These are phyloP conservation scores for Spilosoma lubricipeda DNA, from an alignment of 2,888 invertebrate genomes.

Conservation along the genomic window DNA sequence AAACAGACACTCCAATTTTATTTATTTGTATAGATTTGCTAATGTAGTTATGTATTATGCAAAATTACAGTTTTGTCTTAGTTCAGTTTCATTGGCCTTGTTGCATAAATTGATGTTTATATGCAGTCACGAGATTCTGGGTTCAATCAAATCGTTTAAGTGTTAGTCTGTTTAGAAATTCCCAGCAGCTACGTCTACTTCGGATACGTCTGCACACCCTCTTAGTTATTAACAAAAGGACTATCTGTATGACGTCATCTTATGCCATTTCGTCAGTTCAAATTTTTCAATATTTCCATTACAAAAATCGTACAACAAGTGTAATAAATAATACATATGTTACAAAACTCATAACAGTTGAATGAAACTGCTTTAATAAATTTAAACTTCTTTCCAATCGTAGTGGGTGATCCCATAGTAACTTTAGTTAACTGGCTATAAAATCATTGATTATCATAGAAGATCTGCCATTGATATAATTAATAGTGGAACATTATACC, in stretches of 20 bases:
- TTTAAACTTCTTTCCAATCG: slow-evolving; percentile 19
- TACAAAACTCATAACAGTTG: too few relatives aligned
- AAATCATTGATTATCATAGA: slow-evolving; percentile 6
- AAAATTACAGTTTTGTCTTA: not conserved
- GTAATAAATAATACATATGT: too few relatives aligned
- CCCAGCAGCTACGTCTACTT: not conserved
- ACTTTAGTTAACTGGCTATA: slow-evolving; percentile 17
- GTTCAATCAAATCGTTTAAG: not conserved
- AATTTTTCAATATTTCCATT: not conserved
- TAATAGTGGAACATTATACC: slow-evolving; percentile 26
- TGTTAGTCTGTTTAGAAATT: not conserved
- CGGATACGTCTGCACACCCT: not conserved
- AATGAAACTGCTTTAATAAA: slow-evolving; percentile 23
- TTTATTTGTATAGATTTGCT: too few relatives aligned
- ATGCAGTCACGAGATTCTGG: not conserved
- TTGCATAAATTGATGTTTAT: not conserved
- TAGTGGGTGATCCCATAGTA: slow-evolving; percentile 37
- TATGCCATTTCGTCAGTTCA: not conserved
- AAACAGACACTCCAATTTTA: too few relatives aligned
- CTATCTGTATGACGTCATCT: not conserved
- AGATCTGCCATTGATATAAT: slow-evolving; percentile 16
- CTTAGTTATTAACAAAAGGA: not conserved
- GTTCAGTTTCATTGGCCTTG: not conserved
- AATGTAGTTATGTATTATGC: not conserved
- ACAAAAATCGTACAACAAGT: too few relatives aligned